Evolutionary conservation across 2,888 invertebrate species (phyloP).

Genomic region (Clepsis dumicolana): DNA sequence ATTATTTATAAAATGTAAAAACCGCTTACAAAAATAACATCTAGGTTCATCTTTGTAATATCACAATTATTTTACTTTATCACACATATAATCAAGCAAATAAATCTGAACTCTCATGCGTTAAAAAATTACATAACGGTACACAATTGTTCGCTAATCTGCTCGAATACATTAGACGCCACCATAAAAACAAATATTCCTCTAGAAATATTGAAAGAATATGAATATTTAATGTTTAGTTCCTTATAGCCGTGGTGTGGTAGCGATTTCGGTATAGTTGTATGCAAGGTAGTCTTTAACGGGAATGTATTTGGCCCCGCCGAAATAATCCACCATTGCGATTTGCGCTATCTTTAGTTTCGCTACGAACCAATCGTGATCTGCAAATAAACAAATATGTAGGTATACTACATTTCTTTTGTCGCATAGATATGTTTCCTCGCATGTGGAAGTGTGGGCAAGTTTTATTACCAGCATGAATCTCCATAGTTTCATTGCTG

Average conservation of each 20-base stretch:
- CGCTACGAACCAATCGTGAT: conserved; percentile 92
- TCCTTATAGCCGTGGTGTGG: conserved; percentile 43
- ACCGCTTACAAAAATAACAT: conserved; percentile 41
- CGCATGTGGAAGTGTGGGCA: not conserved
- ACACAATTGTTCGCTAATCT: not conserved
- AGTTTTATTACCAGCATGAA: not conserved
- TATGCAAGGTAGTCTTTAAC: conserved; percentile 88
- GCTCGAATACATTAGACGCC: not conserved
- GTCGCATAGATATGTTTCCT: not conserved
- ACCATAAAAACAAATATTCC: not conserved
- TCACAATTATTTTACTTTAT: conserved; percentile 27
- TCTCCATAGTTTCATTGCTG: not conserved
- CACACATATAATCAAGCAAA: not conserved
- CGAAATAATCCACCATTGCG: conserved; percentile 92
- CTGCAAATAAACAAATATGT: conserved; percentile 81
- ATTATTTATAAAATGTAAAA: conserved; percentile 13
- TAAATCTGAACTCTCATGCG: not conserved
- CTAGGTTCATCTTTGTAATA: conserved; percentile 39
- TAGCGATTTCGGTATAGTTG: conserved; percentile 73
- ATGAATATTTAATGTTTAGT: not conserved
- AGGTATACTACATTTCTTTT: not conserved
- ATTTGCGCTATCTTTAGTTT: conserved; percentile 91
- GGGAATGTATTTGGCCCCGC: conserved; percentile 90
- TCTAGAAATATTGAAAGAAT: not conserved
- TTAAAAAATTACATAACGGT: not conserved